Evolutionary conservation across 2,797 vertebrate genomes (phyloP), one percentile per base, ranked within the genome.

Genomic region (Delichon dasypus): DNA sequence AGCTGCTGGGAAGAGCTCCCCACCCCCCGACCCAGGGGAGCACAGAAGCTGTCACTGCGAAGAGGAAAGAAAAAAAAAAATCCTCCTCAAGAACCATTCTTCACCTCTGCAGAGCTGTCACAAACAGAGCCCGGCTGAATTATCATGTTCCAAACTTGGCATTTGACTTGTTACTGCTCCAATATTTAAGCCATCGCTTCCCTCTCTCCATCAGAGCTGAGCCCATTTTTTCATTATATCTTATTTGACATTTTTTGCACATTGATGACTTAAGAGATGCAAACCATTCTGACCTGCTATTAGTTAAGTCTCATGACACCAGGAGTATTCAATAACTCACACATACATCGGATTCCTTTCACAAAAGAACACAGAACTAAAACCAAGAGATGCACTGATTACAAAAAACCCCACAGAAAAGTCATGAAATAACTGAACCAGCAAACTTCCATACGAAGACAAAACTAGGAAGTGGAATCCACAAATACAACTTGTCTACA

Each of bases 41-140:
- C 57, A 64, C n/a, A 89, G 64, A 53, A 82, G 34, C 48, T 93
- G 68, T 50, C 4, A 0, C 32, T 89, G 50, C 2, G 6, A 81
- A 65, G 26, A 10, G 53, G 4, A 48, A 30, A 44, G 20, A 27
- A 51, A 76, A 60, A n/a, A n/a, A n/a, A 38, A 60, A 66, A 27
- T 20, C 54, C 58, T 71, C 64, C 57, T 70, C 32, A 21, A 50
- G 71, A 92, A 44, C 34, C 50, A 77, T 22, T 16, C 53, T 50
- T 92, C 87, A 94, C 79, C 87, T 78, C 87, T 77, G 79, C 78
- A 45, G 48, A 94, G 74, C 78, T 75, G 75, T 60, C 75, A 93
- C 54, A 90, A 80, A 51, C 2, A 17, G n/a, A 90, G 42, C 47
- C 68, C 3, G 32, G 36, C 29, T 73, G 9, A 85, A 82, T 42